Evolutionary conservation across 1,140 invertebrate genomes (phyloP), one percentile per base, ranked within the genome.

Genomic region (Sminthurides bifidus): DNA sequence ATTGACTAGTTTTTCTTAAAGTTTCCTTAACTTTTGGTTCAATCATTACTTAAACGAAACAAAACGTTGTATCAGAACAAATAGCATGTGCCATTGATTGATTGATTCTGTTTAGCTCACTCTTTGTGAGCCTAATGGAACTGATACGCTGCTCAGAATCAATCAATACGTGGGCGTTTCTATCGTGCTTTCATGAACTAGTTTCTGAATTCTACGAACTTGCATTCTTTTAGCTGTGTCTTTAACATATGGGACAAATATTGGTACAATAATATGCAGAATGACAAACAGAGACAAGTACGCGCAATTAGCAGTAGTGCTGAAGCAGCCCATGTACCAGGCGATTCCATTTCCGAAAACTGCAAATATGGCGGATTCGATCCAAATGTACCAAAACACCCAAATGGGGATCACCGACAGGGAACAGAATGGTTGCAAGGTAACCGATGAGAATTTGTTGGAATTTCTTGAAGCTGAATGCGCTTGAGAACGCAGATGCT

Each of bases 301-400:
- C 14, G 49, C 26, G 3, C 37, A 14, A 52, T 62, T 62, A 40
- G 58, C 49, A 45, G 49, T 26, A 38, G n/a, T 45, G 2, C 30
- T 21, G n/a, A 61, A 3, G 35, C 55, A 58, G 24, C 19, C 15
- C 6, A 17, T 21, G 0, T 15, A 12, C 52, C 52, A 51, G 17
- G 41, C 50, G 10, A 41, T 23, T 19, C 56, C 29, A 29, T 52
- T 52, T 24, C 57, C 57, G n/a, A 54, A 54, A 5, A 54, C n/a
- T n/a, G 59, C 17, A 26, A 63, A 59, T 6, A 55, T 1, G 8
- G 41, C 33, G 2, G 57, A 57, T 37, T 63, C 61, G 14, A 15
- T 17, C 54, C 54, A 57, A 24, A 58, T 37, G 46, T 57, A 64
- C 54, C 52, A 64, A 50, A 64, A 64, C 6, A 64, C 30, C 58